Evolutionary conservation across 2,113 vertebrate species (phyloP).

Genomic region (Mirza zaza): DNA sequence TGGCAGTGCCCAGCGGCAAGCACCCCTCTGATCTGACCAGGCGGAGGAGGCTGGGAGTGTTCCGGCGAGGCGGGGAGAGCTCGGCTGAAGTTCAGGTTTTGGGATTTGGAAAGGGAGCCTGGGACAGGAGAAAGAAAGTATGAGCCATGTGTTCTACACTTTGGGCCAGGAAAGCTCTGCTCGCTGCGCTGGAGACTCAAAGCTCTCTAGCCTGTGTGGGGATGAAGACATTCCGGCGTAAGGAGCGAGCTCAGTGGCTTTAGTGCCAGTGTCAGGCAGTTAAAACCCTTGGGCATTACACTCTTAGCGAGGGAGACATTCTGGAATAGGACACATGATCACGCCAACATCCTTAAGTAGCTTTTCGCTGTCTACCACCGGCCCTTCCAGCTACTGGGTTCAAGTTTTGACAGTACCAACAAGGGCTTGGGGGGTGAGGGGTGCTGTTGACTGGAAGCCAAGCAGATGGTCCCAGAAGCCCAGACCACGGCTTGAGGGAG

Average conservation of each 20-base stretch:
- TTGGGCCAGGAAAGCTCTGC: not conserved
- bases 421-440: not conserved
- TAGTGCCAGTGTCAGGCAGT: not conserved
- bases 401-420: not conserved
- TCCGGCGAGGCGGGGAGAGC: not conserved
- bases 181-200: not conserved
- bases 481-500: not conserved
- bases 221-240: not conserved
- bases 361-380: not conserved
- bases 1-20: accelerated
- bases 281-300: not conserved
- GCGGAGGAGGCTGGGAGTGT: not conserved
- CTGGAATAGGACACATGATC: not conserved
- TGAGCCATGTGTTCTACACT: not conserved
- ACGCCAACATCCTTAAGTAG: not conserved
- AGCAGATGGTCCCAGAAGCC: not conserved
- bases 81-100: not conserved
- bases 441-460: not conserved
- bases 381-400: not conserved
- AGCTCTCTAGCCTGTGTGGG: not conserved
- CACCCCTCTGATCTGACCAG: not conserved
- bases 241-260: not conserved
- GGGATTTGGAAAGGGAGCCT: not conserved
- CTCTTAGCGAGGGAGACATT: not conserved
- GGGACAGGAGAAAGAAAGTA: not conserved